A percentile compares a stretch with the other conserved stretches of the same genome.
phyloP scores from a whole-genome alignment of 2,888 invertebrate genomes.

The Amblyjoppa proteus region DNA sequence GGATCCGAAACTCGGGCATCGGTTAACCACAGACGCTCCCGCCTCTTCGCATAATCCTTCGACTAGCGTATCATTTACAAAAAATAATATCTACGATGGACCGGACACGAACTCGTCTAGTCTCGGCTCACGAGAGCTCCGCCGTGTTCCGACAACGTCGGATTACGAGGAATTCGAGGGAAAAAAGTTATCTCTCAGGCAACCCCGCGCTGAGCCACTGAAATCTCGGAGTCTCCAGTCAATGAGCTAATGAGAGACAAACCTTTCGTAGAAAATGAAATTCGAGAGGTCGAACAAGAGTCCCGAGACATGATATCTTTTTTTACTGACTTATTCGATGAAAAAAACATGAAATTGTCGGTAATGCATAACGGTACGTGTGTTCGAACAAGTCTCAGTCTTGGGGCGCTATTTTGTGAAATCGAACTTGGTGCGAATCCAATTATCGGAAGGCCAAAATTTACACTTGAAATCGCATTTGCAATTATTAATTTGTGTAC shows the following conservation, averaged over 20 bases:
- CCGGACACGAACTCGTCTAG: constrained; percentile 13
- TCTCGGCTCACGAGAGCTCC: constrained; percentile 11
- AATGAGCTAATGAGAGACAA: constrained; percentile 40
- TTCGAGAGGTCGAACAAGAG: not conserved
- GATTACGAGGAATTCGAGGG: constrained; percentile 22
- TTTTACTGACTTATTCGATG: not conserved
- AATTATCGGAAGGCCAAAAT: no score
- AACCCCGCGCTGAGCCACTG: not conserved
- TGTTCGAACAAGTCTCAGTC: no score
- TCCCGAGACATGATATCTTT: constrained; percentile 26
- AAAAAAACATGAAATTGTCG: not conserved
- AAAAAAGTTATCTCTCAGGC: constrained; percentile 20
- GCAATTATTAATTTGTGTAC: not conserved
- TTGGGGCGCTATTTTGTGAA: not conserved
- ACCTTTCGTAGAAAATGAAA: constrained; percentile 37
- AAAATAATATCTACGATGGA: constrained; percentile 14
- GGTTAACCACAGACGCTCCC: constrained; percentile 31
- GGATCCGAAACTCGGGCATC: constrained; percentile 11
- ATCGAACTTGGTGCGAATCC: not conserved
- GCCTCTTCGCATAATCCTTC: not conserved
- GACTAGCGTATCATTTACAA: constrained; percentile 49
- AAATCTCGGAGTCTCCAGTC: constrained; percentile 23
- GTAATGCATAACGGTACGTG: not conserved
- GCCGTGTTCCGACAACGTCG: not conserved
- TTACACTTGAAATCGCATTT: no score